A percentile compares a stretch with the other conserved stretches of the same genome.
phyloP scores from a whole-genome alignment of 2,888 invertebrate genomes.

The Pharmacophagus antenor region DNA sequence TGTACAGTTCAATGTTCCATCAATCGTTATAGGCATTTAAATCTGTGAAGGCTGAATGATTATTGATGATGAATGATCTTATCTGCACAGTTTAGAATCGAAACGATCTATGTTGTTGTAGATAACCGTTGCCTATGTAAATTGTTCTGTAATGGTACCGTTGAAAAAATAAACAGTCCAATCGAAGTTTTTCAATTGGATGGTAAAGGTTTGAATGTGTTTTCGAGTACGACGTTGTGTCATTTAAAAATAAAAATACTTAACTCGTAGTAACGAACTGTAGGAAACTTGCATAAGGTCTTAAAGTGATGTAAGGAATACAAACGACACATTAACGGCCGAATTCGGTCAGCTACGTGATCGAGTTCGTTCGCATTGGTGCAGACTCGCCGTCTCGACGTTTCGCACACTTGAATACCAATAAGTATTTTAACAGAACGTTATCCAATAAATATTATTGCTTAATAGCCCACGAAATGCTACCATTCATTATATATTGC shows the following conservation, averaged over 20 bases:
- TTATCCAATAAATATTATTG: slow-evolving; percentile 57
- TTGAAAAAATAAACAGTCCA: too few relatives aligned
- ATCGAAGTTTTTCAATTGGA: neutral
- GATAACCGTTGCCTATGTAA: too few relatives aligned
- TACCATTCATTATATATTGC: slow-evolving; percentile 67
- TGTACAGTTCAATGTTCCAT: too few relatives aligned
- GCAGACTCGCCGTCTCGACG: slow-evolving; percentile 19
- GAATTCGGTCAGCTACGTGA: slow-evolving; percentile 31
- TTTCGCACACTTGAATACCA: slow-evolving; percentile 34
- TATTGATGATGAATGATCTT: too few relatives aligned
- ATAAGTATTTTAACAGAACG: slow-evolving; percentile 50
- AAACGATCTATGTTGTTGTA: too few relatives aligned
- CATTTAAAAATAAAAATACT: slow-evolving; percentile 11
- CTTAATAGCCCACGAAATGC: slow-evolving; percentile 64
- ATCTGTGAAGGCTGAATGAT: too few relatives aligned
- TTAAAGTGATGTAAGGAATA: slow-evolving; percentile 17
- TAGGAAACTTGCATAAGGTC: slow-evolving; percentile 25
- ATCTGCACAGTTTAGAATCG: too few relatives aligned
- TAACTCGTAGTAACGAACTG: slow-evolving; percentile 10
- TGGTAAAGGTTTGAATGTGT: neutral
- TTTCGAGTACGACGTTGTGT: neutral
- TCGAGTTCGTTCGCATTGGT: slow-evolving; percentile 6
- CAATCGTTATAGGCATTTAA: too few relatives aligned
- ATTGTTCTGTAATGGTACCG: too few relatives aligned
- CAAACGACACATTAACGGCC: slow-evolving; percentile 20